Percentiles rank a stretch among this genome's conserved stretches.
Evolutionary conservation across 2,888 invertebrate genomes (phyloP).

Genomic region (Netelia fuscicornis): DNA sequence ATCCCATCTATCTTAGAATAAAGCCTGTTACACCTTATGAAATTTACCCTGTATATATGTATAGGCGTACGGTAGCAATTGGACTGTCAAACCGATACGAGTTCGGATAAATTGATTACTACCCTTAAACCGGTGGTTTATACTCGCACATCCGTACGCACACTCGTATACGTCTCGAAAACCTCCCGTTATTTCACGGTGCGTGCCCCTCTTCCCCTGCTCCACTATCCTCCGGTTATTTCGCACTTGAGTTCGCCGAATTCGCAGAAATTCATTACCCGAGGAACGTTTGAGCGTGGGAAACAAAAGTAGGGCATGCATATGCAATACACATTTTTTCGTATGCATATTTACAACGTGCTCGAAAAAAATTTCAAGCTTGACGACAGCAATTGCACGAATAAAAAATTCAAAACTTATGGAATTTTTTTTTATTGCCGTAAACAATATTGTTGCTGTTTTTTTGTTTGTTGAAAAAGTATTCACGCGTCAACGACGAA

Average conservation of each 20-base stretch:
- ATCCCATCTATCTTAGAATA: too few species aligned
- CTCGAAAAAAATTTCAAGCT: not conserved
- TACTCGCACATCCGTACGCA: constrained; percentile 27
- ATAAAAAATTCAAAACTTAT: too few species aligned
- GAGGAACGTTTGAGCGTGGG: constrained; percentile 36
- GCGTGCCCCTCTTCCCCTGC: not conserved
- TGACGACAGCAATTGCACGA: too few species aligned
- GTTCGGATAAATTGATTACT: constrained; percentile 61
- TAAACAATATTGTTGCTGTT: too few species aligned
- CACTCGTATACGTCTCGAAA: not conserved
- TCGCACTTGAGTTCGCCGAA: constrained; percentile 29
- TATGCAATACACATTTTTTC: not conserved
- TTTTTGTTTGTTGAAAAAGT: too few species aligned
- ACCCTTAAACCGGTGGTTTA: constrained; percentile 62
- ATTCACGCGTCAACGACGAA: too few species aligned
- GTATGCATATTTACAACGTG: not conserved
- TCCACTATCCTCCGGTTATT: not conserved
- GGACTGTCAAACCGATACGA: constrained; percentile 53
- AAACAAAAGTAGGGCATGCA: constrained; percentile 31
- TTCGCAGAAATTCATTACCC: constrained; percentile 47
- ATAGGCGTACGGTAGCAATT: constrained; percentile 52
- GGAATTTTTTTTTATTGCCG: too few species aligned
- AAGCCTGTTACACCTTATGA: too few species aligned
- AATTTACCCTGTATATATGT: not conserved
- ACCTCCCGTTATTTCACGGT: not conserved